Conservation (phyloP, 2,888 invertebrate genomes). For the Elmis aenea region DNA sequence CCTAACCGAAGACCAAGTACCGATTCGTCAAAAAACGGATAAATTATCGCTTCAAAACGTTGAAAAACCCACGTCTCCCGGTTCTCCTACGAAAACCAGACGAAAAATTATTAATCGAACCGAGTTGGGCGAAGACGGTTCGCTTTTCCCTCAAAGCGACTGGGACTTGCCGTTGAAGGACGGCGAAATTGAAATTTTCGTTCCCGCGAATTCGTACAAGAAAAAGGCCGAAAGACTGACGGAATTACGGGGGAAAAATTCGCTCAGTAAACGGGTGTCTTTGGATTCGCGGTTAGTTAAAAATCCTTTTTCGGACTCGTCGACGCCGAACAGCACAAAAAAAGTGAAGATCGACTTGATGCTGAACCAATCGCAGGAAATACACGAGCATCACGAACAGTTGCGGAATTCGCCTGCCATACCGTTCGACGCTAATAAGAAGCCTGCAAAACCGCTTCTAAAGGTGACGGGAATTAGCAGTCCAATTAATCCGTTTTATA, state of each 20-base stretch:
- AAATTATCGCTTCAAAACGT: conserved; percentile 1
- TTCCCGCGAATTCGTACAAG: conserved; percentile 34
- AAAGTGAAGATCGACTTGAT: conserved; percentile 70
- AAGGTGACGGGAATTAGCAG: conserved; percentile 60
- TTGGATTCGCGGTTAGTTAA: conserved; percentile 27
- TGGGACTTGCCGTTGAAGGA: conserved; percentile 46
- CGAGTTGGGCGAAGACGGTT: conserved; percentile 12
- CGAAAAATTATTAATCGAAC: neutral
- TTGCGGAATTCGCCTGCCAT: conserved; percentile 67
- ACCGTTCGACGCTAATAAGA: conserved; percentile 67
- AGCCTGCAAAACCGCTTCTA: conserved; percentile 67
- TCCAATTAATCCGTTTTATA: conserved; percentile 75
- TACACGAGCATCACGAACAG: conserved; percentile 67
- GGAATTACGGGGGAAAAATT: conserved; percentile 14
- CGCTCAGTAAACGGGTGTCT: conserved; percentile 22
- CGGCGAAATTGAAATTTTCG: conserved; percentile 44
- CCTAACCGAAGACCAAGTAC: conserved; percentile 2
- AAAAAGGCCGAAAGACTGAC: conserved; percentile 21
- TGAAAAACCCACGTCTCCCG: neutral
- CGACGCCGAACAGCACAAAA: conserved; percentile 47
- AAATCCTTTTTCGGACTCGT: conserved; percentile 28
- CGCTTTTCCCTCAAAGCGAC: conserved; percentile 32
- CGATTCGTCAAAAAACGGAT: conserved; percentile 6
- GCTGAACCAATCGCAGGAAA: conserved; percentile 65
- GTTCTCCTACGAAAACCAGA: neutral